These are phyloP conservation scores for Drosophila ohnishii DNA, from an alignment of 1,140 invertebrate species.

Conservation along the genomic window DNA sequence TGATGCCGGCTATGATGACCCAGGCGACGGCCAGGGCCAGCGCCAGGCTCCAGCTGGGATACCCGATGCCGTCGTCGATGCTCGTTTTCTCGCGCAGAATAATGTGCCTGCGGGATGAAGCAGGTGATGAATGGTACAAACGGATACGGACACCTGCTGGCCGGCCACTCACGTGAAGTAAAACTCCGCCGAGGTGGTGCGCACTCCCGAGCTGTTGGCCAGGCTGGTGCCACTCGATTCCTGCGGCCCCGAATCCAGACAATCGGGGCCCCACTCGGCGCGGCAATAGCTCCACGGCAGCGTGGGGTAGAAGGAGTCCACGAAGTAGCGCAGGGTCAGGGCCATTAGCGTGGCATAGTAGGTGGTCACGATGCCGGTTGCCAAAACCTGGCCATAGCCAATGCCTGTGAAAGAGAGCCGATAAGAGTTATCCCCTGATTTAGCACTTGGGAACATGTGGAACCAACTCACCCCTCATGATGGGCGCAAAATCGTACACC, in stretches of 20 bases:
- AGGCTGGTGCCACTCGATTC: conserved; percentile 12
- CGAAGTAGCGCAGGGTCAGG: conserved; percentile 88
- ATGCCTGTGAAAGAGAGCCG: conserved; percentile 85
- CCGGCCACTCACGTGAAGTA: conserved; percentile 85
- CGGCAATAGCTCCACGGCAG: conserved; percentile 87
- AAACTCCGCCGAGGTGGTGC: conserved; percentile 85
- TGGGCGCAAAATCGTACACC: conserved; percentile 85
- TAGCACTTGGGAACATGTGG: not conserved
- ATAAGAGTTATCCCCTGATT: conserved; percentile 21
- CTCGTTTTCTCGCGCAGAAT: conserved; percentile 87
- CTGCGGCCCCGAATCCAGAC: conserved; percentile 62
- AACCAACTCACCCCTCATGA: conserved; percentile 85
- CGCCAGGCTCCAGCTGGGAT: conserved; percentile 89
- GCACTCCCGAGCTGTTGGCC: conserved; percentile 21
- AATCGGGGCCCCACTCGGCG: conserved; percentile 84
- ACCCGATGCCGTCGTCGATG: conserved; percentile 89
- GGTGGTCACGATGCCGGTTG: conserved; percentile 87
- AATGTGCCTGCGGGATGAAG: conserved; percentile 84
- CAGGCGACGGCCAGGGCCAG: conserved; percentile 91
- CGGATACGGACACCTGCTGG: conserved; percentile 4
- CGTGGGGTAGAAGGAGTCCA: conserved; percentile 85
- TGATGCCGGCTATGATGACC: conserved; percentile 89
- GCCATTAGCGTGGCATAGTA: conserved; percentile 92
- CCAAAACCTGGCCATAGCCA: conserved; percentile 90
- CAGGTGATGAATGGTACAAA: not conserved